Evolutionary conservation across 2,113 vertebrate species (phyloP).

Genomic region (Chloropsis cyanopogon): DNA sequence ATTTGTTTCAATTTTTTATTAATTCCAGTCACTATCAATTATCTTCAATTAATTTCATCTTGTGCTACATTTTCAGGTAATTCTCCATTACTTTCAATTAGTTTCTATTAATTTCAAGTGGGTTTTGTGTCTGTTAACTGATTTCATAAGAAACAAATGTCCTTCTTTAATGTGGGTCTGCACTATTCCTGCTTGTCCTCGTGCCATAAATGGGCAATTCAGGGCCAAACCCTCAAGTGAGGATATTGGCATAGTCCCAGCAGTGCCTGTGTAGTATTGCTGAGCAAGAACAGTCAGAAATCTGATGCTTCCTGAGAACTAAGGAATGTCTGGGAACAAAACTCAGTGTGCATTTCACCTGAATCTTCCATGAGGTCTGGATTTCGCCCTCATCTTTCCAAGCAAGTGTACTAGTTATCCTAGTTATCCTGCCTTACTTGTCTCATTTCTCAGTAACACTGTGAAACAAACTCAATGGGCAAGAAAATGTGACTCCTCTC

Average conservation of each 20-base stretch:
- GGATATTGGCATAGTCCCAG: background rate
- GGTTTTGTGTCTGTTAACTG: conserved; percentile 48
- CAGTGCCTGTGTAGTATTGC: rapidly evolving
- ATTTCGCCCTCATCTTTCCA: background rate
- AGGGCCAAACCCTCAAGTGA: background rate
- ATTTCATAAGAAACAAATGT: conserved; percentile 62
- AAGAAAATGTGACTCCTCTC: background rate
- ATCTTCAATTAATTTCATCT: conserved; percentile 77
- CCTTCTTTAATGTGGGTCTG: background rate
- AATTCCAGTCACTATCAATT: conserved; percentile 77
- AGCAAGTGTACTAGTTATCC: background rate
- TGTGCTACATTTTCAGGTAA: conserved; percentile 76
- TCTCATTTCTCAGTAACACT: background rate
- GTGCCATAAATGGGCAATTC: background rate
- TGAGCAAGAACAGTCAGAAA: background rate
- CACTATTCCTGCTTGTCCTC: background rate
- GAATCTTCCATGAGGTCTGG: background rate
- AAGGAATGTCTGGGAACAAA: background rate
- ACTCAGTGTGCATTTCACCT: background rate
- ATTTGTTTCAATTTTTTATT: conserved; percentile 76
- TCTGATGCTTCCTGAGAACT: background rate
- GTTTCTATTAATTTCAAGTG: conserved; percentile 70
- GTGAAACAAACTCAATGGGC: background rate
- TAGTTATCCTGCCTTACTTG: rapidly evolving
- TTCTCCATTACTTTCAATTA: conserved; percentile 75